Base-by-base conservation (phyloP, 2,888 invertebrate species). In the Tetragnatha montana region DNA sequence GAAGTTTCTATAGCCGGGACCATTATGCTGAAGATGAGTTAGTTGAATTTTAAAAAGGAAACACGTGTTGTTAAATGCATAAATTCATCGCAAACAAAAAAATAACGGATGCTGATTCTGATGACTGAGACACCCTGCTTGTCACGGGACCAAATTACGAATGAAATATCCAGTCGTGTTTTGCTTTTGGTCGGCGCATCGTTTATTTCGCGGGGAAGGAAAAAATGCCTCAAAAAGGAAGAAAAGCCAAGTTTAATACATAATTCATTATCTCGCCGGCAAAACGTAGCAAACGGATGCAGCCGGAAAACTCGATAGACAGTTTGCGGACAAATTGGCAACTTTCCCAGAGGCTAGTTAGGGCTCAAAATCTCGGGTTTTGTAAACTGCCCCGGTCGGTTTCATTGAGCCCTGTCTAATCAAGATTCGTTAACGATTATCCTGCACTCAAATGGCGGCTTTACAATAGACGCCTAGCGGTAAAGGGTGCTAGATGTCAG, bases 181-280 rank as follows among this genome's bases (percentile, higher is more conserved):
- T 81, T 85, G 73, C 75, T 89, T 85, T 81, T 81, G 85, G 85
- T 81, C 71, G 35, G 69, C 84, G 50, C 76, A 60, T 89, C 85
- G 81, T 89, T 89, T 85, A 89, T 89, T 89, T 85, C 76, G 70
- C 21, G 17, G 47, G 76, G 60, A 89, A 75, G 73, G 70, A 81
- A 75, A 75, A 69, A 71, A 60, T 35, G 4, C 60, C 60, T 17
- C 14, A 60, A 60, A 73, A 47, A 70, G 14, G 47, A 85, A 81
- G 35, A 75, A 35, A 81, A 85, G 76, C 70, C 47, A 75, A 78
- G 81, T 89, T 89, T 76, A 85, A 89, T 84, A 89, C 85, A 89
- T 89, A 89, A 89, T 89, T 89, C 85, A 89, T 89, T 89, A 89
- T 85, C 22, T 49, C 51, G 85, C 85, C 85, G 76, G 85, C 89